phyloP scores from a whole-genome alignment of 2,113 vertebrate species.

The Tachycineta bicolor region DNA sequence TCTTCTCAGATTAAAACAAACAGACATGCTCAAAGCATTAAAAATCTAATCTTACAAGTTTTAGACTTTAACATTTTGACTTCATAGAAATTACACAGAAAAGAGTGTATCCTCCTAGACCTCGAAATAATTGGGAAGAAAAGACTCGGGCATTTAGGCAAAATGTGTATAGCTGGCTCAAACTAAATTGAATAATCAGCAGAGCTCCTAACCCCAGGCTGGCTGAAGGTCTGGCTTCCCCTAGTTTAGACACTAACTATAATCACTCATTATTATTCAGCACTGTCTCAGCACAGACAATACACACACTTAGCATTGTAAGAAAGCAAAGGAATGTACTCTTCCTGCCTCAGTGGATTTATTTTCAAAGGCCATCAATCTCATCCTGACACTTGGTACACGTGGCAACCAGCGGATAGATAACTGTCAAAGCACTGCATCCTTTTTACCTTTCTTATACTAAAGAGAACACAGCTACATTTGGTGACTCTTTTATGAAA shows the following conservation, averaged over 20 bases:
- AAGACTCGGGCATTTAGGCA: neutral
- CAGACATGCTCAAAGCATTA: neutral
- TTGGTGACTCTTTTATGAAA: neutral
- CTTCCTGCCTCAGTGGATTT: neutral
- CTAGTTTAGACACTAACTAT: neutral
- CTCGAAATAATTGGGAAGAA: neutral
- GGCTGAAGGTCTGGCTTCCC: neutral
- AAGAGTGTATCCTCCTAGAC: neutral
- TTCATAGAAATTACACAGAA: neutral
- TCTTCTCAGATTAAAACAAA: neutral
- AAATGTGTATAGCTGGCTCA: rapidly evolving
- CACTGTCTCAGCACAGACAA: neutral
- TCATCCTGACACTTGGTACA: neutral
- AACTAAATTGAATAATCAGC: neutral
- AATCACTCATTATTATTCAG: neutral
- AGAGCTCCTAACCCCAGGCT: neutral
- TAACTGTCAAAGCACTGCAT: neutral
- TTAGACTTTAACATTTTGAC: neutral
- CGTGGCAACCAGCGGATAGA: neutral
- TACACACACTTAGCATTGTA: neutral
- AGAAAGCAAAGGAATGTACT: neutral
- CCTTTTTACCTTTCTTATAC: neutral
- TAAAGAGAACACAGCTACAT: neutral
- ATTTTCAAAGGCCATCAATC: neutral
- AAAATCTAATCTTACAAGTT: neutral